phyloP scores from a whole-genome alignment of 2,797 vertebrate genomes.

The Stomatorhinus walkeri region DNA sequence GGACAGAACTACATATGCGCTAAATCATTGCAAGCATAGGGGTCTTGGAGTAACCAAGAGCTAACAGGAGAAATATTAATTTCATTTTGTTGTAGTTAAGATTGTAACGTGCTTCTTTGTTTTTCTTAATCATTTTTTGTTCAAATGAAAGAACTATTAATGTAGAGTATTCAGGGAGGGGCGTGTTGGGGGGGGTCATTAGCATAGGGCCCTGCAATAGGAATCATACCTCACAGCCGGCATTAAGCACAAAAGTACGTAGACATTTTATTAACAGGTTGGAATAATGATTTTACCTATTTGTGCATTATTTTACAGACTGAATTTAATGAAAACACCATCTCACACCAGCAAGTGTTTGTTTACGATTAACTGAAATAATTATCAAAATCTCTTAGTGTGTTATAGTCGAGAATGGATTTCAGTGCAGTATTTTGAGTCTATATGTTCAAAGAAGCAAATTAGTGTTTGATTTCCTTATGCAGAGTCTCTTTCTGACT shows the following conservation, averaged over 20 bases:
- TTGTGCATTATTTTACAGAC: background rate
- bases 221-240: background rate
- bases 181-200: background rate
- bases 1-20: background rate
- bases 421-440: background rate
- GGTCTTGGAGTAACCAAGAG: background rate
- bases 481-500: background rate
- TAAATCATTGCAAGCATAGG: background rate
- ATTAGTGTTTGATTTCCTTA: constrained; percentile 15
- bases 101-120: background rate
- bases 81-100: background rate
- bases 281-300: background rate
- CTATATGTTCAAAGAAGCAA: background rate
- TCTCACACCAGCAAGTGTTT: background rate
- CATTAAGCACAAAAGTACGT: background rate
- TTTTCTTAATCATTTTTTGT: background rate
- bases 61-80: background rate
- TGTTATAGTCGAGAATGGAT: background rate
- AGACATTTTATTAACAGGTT: background rate
- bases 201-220: background rate
- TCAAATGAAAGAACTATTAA: background rate
- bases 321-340: background rate
- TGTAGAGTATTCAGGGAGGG: background rate
- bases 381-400: background rate
- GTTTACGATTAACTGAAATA: background rate